Conservation (phyloP, 2,113 vertebrate genomes). For the Myodes glareolus region DNA sequence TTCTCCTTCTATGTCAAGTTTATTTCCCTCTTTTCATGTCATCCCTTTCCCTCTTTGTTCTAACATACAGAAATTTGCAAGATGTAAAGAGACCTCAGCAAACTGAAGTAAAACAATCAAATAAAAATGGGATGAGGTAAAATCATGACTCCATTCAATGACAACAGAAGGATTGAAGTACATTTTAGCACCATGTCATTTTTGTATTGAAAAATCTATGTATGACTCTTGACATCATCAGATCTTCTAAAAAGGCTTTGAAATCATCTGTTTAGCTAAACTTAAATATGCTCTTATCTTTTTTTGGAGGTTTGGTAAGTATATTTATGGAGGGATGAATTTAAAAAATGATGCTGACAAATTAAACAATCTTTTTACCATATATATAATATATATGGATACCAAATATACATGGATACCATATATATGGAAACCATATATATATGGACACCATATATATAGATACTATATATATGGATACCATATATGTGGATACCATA, state of each 20-base stretch:
- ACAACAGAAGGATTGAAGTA: slow-evolving; percentile 41
- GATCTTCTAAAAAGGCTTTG: background rate
- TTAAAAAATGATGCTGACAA: slow-evolving; percentile 51
- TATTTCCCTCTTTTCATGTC: slow-evolving; percentile 21
- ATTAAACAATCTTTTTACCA: slow-evolving; percentile 8
- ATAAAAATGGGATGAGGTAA: slow-evolving; percentile 19
- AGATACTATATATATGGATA: too few species aligned
- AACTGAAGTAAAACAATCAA: slow-evolving; percentile 63
- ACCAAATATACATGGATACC: too few species aligned
- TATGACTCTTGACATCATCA: slow-evolving; percentile 14
- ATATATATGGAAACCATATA: too few species aligned
- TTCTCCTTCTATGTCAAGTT: background rate
- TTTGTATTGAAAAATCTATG: background rate
- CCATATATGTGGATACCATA: too few species aligned
- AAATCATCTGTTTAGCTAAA: background rate
- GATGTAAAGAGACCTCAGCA: slow-evolving; percentile 79
- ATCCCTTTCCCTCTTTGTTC: background rate
- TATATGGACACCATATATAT: too few species aligned
- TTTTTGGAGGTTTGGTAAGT: slow-evolving; percentile 8
- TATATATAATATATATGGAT: too few species aligned
- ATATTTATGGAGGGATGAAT: background rate
- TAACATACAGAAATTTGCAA: slow-evolving; percentile 56
- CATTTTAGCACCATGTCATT: background rate
- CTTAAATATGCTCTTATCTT: slow-evolving; percentile 46
- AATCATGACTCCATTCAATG: background rate